A percentile compares a stretch with the other conserved stretches of the same genome.
phyloP scores from a whole-genome alignment of 2,888 invertebrate species.

The Aleiodes alternator region DNA sequence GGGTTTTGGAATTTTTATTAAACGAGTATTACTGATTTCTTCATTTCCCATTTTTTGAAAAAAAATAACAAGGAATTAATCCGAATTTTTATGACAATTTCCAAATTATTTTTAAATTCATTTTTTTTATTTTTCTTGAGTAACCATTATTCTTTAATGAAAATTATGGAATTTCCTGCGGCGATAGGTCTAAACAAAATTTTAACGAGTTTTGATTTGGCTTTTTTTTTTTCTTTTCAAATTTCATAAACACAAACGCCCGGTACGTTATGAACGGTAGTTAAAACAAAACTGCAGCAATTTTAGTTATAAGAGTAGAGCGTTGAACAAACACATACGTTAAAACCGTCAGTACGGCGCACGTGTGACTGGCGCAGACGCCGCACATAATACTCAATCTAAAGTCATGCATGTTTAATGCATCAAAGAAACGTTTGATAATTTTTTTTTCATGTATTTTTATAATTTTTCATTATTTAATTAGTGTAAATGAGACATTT shows the following conservation, averaged over 20 bases:
- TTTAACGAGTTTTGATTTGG: conserved; percentile 13
- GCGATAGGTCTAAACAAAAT: neutral
- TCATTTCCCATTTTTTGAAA: neutral
- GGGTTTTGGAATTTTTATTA: neutral
- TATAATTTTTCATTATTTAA: too few relatives aligned
- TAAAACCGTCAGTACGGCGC: conserved; percentile 58
- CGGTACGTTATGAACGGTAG: conserved; percentile 61
- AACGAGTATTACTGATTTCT: neutral
- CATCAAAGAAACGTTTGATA: too few relatives aligned
- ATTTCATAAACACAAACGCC: conserved; percentile 29
- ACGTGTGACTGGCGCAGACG: conserved; percentile 65
- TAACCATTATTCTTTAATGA: too few relatives aligned
- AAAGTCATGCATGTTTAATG: neutral
- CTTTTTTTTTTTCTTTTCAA: conserved; percentile 5
- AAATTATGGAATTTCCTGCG: too few relatives aligned
- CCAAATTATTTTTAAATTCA: too few relatives aligned
- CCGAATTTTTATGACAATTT: too few relatives aligned
- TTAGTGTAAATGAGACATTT: too few relatives aligned
- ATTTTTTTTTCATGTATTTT: too few relatives aligned
- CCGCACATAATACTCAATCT: conserved; percentile 51
- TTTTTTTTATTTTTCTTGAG: too few relatives aligned
- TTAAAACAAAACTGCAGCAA: conserved; percentile 63
- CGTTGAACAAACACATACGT: conserved; percentile 56
- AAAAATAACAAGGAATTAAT: too few relatives aligned
- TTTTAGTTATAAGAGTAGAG: conserved; percentile 54